Percentiles rank a stretch among this genome's conserved stretches.
Conservation (phyloP, 2,888 invertebrate genomes). For the Protonemura montana region DNA sequence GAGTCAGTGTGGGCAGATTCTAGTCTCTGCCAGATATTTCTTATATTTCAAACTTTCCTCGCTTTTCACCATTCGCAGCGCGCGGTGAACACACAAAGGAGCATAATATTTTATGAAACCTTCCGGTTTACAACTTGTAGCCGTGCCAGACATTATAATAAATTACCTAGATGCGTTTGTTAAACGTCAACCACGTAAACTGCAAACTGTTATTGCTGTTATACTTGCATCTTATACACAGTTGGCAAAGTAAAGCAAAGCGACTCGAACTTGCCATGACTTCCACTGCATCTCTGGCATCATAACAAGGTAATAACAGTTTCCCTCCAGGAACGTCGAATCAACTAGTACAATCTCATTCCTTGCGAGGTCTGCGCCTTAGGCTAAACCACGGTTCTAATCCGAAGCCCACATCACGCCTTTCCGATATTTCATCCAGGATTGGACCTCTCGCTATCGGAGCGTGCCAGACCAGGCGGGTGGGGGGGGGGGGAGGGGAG, state of each 20-base stretch:
- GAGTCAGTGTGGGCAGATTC: too few relatives aligned
- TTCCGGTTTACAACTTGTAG: not conserved
- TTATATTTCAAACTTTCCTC: not conserved
- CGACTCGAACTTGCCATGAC: not conserved
- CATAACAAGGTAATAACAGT: not conserved
- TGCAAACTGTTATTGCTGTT: not conserved
- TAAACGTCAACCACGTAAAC: not conserved
- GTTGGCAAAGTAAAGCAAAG: not conserved
- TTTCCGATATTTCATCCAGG: not conserved
- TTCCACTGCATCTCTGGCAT: not conserved
- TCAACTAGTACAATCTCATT: not conserved
- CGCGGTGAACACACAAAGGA: not conserved
- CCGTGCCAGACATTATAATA: not conserved
- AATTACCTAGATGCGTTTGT: not conserved
- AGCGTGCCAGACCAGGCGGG: not conserved
- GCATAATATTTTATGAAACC: not conserved
- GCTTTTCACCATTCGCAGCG: not conserved
- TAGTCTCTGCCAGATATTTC: too few relatives aligned
- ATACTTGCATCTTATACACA: not conserved
- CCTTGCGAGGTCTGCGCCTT: not conserved
- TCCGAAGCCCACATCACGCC: not conserved
- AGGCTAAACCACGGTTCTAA: not conserved
- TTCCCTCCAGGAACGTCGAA: not conserved
- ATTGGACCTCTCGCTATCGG: not conserved
- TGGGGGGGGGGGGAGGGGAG: too few relatives aligned